Evolutionary conservation across 2,113 vertebrate species (phyloP), one percentile per base, ranked within the genome.

Genomic region (Ceuthmochares aereus): DNA sequence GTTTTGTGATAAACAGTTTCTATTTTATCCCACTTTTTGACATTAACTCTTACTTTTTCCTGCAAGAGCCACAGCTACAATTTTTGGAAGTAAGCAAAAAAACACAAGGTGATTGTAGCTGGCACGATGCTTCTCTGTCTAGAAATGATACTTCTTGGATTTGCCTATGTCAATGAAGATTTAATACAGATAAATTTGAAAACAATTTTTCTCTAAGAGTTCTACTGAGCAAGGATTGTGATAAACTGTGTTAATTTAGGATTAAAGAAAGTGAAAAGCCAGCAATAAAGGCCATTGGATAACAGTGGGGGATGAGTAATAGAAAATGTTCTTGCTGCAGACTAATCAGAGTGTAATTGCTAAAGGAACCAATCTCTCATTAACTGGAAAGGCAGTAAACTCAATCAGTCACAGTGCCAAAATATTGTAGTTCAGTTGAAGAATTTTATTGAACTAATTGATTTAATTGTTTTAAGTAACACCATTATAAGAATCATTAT

Each of bases 381-480:
- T 96, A 87, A 91, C 83, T 96, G 92, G 84, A 95, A 97, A 97
- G 42, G 63, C 76, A 94, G 66, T 80, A 69, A 58, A 54, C 67
- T 88, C 79, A 84, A 37, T 83, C 45, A 82, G 27, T 89, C 60
- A 82, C 34, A 84, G 36, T 69, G 83, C 75, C 96, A 95, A 93
- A 96, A 93, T 94, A 95, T 30, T 95, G 75, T 29, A 87, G 77
- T 95, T 64, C 73, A 60, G 74, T 15, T 49, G 63, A 95, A 96
- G 21, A 95, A 90, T 68, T 96, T 86, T 95, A 95, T 73, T 94
- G 79, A 95, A 89, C 37, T 93, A 95, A 89, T 73, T 82, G 82
- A 91, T 87, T 88, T 90, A 78, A 66, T 91, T 88, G 64, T 92
- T 97, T 93, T 95, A 92, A 75, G 59, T 89, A 94, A 67, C 74